Base-by-base conservation (phyloP, 2,888 invertebrate genomes). In the Coronaproctus castanopsis region DNA sequence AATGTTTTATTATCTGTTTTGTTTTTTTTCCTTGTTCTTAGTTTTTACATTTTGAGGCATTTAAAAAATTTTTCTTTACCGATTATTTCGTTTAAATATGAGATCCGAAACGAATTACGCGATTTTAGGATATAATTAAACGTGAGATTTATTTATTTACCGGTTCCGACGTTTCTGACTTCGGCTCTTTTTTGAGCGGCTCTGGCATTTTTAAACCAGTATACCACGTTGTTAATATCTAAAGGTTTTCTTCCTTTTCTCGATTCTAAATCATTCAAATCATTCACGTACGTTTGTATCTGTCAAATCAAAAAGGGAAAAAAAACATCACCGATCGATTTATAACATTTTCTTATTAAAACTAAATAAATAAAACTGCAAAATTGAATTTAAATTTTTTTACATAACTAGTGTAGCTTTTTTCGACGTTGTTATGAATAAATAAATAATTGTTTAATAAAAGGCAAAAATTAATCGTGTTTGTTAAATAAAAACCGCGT, bases 121-220 rank as follows among this genome's bases (percentile, higher is more conserved):
- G n/a, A n/a, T n/a, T n/a, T n/a, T n/a, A n/a, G n/a, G n/a, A n/a
- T n/a, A n/a, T n/a, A n/a, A n/a, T n/a, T n/a, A n/a, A n/a, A n/a
- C n/a, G n/a, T n/a, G n/a, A n/a, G n/a, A n/a, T n/a, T n/a, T n/a
- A n/a, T n/a, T n/a, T n/a, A 21, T 55, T 58, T 65, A 74, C 74
- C 71, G 70, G 73, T 66, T 69, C 70, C 65, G 68, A 73, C 68
- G 51, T 72, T 75, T 23, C 76, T 70, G 55, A 74, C 72, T 66
- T 91, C 90, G 2, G 91, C 91, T 52, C 95, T 78, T 69, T 95
- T 91, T 70, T 91, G 89, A 1, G 93, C 93, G 1, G 96, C 96
- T 57, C 97, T 78, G 0, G 96, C 95, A 70, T 96, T 96, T 72
- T 96, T 95, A 74, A 98, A 98, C 91, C 91, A 91, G 69, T 91